A percentile compares a stretch with the other conserved stretches of the same genome.
Conservation (phyloP, 2,797 vertebrate species). For the Propithecus perrieri region DNA sequence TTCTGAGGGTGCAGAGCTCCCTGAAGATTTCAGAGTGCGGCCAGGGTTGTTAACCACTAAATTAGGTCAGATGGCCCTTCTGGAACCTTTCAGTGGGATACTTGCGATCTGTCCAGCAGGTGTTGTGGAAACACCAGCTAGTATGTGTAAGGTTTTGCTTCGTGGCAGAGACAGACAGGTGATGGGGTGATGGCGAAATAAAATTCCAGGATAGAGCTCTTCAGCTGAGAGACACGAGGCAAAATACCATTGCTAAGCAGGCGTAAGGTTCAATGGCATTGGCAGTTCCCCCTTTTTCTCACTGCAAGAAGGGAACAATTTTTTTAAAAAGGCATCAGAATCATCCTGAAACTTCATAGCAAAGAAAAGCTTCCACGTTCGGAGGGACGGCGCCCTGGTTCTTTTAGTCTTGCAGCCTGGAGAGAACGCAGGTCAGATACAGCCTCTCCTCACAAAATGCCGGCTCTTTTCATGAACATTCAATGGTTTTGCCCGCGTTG, state of each 20-base stretch:
- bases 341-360: slow-evolving; percentile 12
- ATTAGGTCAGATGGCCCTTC: background rate
- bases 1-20: background rate
- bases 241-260: background rate
- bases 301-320: background rate
- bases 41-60: background rate
- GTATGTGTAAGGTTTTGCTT: background rate
- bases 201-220: background rate
- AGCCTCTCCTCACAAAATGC: background rate
- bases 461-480: background rate
- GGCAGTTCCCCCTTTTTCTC: background rate
- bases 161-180: background rate
- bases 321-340: background rate
- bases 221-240: background rate
- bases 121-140: background rate
- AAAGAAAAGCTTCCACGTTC: background rate
- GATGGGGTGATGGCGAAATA: background rate
- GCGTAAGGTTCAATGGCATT: background rate
- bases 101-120: background rate
- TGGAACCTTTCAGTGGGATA: background rate
- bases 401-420: background rate
- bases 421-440: background rate
- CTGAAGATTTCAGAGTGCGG: background rate
- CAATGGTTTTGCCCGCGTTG: background rate
- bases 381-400: background rate